Evolutionary conservation across 92 coral and sea anemone species (phyloP).

Genomic region (Phymanthus crucifer): DNA sequence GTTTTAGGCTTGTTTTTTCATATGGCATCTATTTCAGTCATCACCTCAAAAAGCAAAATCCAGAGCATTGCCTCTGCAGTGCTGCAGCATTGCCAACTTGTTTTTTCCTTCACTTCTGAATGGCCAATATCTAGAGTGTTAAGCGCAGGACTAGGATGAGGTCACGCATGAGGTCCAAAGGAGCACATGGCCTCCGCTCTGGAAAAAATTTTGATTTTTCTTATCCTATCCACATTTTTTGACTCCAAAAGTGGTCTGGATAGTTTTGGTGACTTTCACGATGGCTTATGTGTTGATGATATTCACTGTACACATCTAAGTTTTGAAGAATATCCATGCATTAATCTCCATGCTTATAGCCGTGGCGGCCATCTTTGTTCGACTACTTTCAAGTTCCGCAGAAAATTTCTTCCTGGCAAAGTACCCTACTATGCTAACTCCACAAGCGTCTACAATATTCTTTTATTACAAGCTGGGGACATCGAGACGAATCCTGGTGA

Average conservation of each 20-base stretch:
- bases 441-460: background rate
- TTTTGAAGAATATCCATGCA: background rate
- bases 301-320: background rate
- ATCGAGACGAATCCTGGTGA: constrained; percentile 10
- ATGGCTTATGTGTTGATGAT: background rate
- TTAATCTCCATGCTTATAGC: too few relatives aligned
- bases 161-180: too few relatives aligned
- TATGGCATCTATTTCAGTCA: too few relatives aligned
- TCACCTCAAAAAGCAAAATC: too few relatives aligned
- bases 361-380: background rate
- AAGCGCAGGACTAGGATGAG: too few relatives aligned
- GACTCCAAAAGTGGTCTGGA: background rate
- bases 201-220: background rate
- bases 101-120: too few relatives aligned
- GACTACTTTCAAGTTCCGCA: background rate
- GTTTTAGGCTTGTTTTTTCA: too few relatives aligned
- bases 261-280: background rate
- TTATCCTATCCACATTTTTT: background rate
- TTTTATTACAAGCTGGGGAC: background rate
- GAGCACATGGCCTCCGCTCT: background rate
- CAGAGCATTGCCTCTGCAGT: too few relatives aligned
- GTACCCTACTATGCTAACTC: constrained; percentile 10
- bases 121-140: too few relatives aligned
- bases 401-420: background rate
- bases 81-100: too few relatives aligned